These are phyloP conservation scores for Ecliptopera silaceata DNA, from an alignment of 2,888 invertebrate genomes.

Conservation along the genomic window DNA sequence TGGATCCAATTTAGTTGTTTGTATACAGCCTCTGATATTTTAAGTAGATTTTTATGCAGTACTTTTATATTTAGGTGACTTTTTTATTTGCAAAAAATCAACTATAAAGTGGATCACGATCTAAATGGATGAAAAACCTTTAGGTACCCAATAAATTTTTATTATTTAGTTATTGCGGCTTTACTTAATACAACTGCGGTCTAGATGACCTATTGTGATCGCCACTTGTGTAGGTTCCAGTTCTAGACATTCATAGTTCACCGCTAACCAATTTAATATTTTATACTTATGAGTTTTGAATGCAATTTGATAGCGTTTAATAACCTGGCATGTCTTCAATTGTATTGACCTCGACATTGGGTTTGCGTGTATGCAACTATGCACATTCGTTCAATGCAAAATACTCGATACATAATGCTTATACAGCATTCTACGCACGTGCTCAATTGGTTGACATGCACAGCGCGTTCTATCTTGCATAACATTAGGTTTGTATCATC, in stretches of 20 bases:
- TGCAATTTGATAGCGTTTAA: background rate
- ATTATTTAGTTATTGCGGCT: too few species aligned
- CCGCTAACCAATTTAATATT: too few species aligned
- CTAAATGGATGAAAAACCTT: too few species aligned
- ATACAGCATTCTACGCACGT: conserved; percentile 36
- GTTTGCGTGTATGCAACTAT: conserved; percentile 22
- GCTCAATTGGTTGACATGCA: conserved; percentile 31
- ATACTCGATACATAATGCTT: conserved; percentile 15
- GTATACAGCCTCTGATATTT: background rate
- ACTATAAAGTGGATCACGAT: too few species aligned
- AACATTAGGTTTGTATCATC: conserved; percentile 32
- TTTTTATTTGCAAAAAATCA: too few species aligned
- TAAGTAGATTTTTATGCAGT: background rate
- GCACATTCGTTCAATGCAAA: conserved; percentile 25
- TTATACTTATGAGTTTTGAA: background rate
- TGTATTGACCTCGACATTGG: conserved; percentile 34
- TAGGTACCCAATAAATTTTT: too few species aligned
- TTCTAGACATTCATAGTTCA: too few species aligned
- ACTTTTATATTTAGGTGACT: too few species aligned
- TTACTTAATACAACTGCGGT: too few species aligned
- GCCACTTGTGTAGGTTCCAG: too few species aligned
- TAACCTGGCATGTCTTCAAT: conserved; percentile 1
- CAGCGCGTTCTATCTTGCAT: conserved; percentile 28
- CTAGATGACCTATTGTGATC: too few species aligned
- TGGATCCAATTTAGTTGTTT: conserved; percentile 14